These are phyloP conservation scores for Drosophila elegans DNA, from an alignment of 1,140 invertebrate species.

Conservation along the genomic window DNA sequence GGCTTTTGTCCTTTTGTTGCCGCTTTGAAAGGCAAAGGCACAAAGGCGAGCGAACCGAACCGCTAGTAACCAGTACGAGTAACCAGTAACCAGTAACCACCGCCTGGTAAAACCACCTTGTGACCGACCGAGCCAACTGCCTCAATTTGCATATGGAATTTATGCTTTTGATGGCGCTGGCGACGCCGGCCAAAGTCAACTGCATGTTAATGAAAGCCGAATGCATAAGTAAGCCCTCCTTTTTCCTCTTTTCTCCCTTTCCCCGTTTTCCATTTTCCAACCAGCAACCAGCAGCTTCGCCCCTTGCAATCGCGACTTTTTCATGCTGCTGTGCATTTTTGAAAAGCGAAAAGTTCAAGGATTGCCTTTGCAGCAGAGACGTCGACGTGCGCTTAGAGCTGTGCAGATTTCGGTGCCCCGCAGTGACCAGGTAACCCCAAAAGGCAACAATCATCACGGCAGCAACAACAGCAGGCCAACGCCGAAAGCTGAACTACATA, in stretches of 20 bases:
- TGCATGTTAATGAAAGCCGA: conserved; percentile 81
- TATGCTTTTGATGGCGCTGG: conserved; percentile 74
- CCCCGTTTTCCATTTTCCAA: background rate
- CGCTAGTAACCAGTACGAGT: conserved; percentile 1
- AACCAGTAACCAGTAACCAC: conserved; percentile 3
- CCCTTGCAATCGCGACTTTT: conserved; percentile 24
- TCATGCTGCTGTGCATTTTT: conserved; percentile 66
- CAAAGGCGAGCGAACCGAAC: conserved; percentile 18
- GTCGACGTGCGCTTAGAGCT: conserved; percentile 69
- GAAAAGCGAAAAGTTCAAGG: conserved; percentile 79
- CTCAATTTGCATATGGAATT: conserved; percentile 79
- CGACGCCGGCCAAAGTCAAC: conserved; percentile 51
- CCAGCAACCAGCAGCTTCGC: conserved; percentile 4
- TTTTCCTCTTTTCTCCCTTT: background rate
- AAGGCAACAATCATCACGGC: conserved; percentile 37
- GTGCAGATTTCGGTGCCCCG: conserved; percentile 55
- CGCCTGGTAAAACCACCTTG: conserved; percentile 8
- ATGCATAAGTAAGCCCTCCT: conserved; percentile 50
- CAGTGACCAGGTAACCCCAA: conserved; percentile 67
- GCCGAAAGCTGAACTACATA: conserved; percentile 25
- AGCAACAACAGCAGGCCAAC: background rate
- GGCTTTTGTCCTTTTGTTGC: conserved; percentile 8
- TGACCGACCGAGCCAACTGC: conserved; percentile 3
- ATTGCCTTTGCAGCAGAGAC: conserved; percentile 46
- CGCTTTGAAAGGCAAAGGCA: conserved; percentile 29